Evolutionary conservation across 92 coral and sea anemone genomes (phyloP).

Genomic region (Zoanthus solanderi): DNA sequence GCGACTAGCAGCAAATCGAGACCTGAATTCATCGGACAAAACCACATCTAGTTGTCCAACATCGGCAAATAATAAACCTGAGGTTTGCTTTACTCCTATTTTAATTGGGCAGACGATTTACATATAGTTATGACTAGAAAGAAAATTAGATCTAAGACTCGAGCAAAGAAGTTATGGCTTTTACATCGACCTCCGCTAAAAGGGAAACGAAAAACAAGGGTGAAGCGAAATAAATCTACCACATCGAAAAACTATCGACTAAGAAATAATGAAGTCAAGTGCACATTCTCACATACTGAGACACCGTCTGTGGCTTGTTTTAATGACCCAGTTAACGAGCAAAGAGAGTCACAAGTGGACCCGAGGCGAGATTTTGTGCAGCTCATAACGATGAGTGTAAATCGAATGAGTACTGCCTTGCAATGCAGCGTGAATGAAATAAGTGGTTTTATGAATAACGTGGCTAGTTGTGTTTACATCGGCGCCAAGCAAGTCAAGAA

Average conservation of each 20-base stretch:
- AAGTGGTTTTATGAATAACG: neutral
- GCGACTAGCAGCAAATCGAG: neutral
- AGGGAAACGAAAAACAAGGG: slow-evolving; percentile 43
- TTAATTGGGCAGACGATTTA: too few relatives aligned
- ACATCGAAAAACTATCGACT: neutral
- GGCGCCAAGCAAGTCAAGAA: slow-evolving; percentile 36
- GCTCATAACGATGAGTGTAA: slow-evolving; percentile 14
- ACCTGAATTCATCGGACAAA: neutral
- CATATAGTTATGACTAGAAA: slow-evolving; percentile 19
- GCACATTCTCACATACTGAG: neutral
- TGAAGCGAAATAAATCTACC: neutral
- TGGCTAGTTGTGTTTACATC: slow-evolving; percentile 25
- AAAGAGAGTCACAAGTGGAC: neutral
- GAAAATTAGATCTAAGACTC: slow-evolving; percentile 46
- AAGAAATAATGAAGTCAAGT: neutral
- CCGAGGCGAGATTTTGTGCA: neutral
- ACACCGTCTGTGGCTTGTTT: neutral
- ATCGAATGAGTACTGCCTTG: slow-evolving; percentile 8
- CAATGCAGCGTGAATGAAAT: slow-evolving; percentile 30
- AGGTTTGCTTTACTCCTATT: too few relatives aligned
- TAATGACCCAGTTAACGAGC: neutral
- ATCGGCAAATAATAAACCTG: too few relatives aligned
- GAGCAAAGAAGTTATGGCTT: slow-evolving; percentile 70
- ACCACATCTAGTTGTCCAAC: too few relatives aligned
- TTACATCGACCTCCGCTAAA: slow-evolving; percentile 63